Evolutionary conservation across 2,113 vertebrate genomes (phyloP), one percentile per base, ranked within the genome.

Genomic region (Benitochromis conjunctus): DNA sequence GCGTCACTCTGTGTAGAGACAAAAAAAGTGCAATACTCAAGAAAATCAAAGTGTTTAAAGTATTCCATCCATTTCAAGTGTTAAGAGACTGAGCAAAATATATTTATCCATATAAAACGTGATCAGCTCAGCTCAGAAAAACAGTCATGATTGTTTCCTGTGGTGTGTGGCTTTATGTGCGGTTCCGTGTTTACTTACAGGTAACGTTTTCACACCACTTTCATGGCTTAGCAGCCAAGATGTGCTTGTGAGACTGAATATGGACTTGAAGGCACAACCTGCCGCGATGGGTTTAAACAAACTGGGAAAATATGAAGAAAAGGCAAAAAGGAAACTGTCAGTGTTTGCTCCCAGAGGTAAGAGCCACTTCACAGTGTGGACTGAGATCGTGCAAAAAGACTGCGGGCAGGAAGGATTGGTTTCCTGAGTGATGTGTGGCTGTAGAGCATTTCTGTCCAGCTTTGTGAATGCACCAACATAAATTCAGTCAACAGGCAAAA

Each of bases 391-490:
- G n/a, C 10, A 46, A 79, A 84, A 92, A 82, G 21, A 7, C 80
- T 80, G 69, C 85, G 66, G 9, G 66, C 58, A 86, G 82, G 86
- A 86, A 82, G 79, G 84, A 89, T 83, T 83, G 86, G 82, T 88
- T 93, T 93, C 93, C 87, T 88, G 88, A 89, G 84, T 21, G 82
- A 89, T 88, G 89, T 79, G 85, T 86, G 85, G 86, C 84, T 88
- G 82, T 85, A 82, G 84, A 26, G 41, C 90, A 89, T 90, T 94
- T 76, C 43, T 88, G 48, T 76, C 80, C 71, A 62, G 85, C 85
- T 83, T 91, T 91, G 81, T 92, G 86, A 92, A 89, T 88, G 86
- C 87, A 87, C 92, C 87, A 84, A 88, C 89, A 90, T 88, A 92
- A 92, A 93, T 88, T 87, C 79, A 90, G 74, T 77, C 26, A 19